phyloP scores from a whole-genome alignment of 2,113 vertebrate genomes.

The Oostethus manadensis region DNA sequence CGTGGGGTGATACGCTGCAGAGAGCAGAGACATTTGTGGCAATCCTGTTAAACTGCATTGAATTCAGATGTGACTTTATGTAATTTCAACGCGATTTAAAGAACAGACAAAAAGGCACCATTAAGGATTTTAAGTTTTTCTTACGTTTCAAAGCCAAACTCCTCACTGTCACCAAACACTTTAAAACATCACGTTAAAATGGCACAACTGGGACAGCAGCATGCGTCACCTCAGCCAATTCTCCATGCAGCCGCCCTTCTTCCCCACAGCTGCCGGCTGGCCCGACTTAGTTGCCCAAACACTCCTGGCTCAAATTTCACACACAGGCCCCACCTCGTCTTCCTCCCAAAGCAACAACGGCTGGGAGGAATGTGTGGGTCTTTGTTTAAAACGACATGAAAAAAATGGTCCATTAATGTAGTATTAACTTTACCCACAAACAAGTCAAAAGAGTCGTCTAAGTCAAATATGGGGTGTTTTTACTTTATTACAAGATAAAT shows the following conservation, averaged over 20 bases:
- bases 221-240: neutral
- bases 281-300: slow-evolving; percentile 49
- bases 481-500: no score
- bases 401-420: neutral
- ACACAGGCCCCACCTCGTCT: slow-evolving; percentile 72
- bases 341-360: slow-evolving; percentile 58
- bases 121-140: no score
- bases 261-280: slow-evolving; percentile 46
- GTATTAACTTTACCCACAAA: neutral
- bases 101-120: no score
- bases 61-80: no score
- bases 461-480: no score
- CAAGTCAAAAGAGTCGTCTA: no score
- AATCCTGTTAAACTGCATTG: neutral
- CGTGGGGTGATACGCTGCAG: no score
- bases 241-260: slow-evolving; percentile 3
- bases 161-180: no score
- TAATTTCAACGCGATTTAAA: no score
- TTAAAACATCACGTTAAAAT: no score
- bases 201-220: neutral
- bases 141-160: no score
- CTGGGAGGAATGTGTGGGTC: slow-evolving; percentile 65
- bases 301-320: slow-evolving; percentile 70
- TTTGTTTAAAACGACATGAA: slow-evolving; percentile 48
- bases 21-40: neutral